Base-by-base conservation (phyloP, 1,140 invertebrate genomes). In the Phthorimaea operculella region DNA sequence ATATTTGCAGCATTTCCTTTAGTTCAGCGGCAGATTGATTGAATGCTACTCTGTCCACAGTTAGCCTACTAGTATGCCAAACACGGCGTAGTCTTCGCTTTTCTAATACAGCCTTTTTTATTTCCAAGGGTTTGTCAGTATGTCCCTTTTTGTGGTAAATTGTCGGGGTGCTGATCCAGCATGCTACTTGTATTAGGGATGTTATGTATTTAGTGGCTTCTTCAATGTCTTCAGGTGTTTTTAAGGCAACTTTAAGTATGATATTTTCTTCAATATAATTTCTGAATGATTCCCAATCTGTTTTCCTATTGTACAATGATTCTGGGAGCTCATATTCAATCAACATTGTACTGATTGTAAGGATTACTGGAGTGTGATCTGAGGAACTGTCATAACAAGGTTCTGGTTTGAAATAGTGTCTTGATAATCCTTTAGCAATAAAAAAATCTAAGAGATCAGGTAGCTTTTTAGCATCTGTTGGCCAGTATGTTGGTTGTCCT, bases 361-460 rank as follows among this genome's bases (percentile, higher is more conserved):
- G 16, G 5, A 54, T 8, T 4, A 54, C 52, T 7, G 39, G 52
- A 44, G 52, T 54, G 39, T 54, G 52, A 45, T 54, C 52, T 21
- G 52, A 45, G 15, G 52, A 54, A 45, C 52, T 45, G 15, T 54
- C 53, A 45, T 48, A 47, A 28, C 53, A 47, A 14, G 53, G 14
- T 17, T 54, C 53, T 10, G 17, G 42, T 48, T 54, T 54, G 3
- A 54, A 9, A 16, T 54, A 54, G 12, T 33, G 33, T 21, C 33
- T 54, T 2, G 42, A 39, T 4, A 54, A 28, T 14, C 45, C 44
- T 47, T 47, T 54, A 5, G 44, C 6, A 5, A 48, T 1, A 16
- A 54, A 54, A 44, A 73, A 71, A 42, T 73, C 70, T 15, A 74
- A 21, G 15, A 76, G 15, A 50, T 76, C 69, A 12, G 73, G 63